Evolutionary conservation across 1,140 invertebrate species (phyloP), one percentile per base, ranked within the genome.

Genomic region (Pachypsylla venusta): DNA sequence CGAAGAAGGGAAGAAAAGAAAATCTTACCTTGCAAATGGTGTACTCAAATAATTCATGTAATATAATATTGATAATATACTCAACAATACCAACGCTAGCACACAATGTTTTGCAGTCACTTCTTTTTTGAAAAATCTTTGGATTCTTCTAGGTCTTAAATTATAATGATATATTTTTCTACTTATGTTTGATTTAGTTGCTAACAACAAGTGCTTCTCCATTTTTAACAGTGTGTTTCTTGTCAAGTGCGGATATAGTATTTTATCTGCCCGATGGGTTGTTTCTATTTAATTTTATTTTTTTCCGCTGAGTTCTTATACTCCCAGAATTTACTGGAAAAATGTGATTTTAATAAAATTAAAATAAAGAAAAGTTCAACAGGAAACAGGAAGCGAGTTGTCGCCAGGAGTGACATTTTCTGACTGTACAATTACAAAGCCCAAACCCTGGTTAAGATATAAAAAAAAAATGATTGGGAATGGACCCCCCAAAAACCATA

Each of bases 81-180:
- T 82, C 62, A 84, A 73, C 64, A 81, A 71, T 62, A 84, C 74
- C 60, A 84, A 73, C 48, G 77, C 80, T 56, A 76, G 75, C 63
- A 84, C 81, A 70, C 82, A 84, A 62, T 82, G 78, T 69, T 81
- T 82, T 62, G 84, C 80, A 64, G 84, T 84, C 63, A 82, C 75
- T 66, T 80, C 77, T 65, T 80, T 80, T 57, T 80, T 73, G 62
- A 81, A 70, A 67, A 77, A 80, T 57, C 81, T n/a, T 54, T 53
- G 42, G 13, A 42, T 10, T n/a, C 42, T 7, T n/a, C 42, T 48
- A 19, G 42, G 42, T 5, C 16, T n/a, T 19, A n/a, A 48, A n/a
- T 22, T 48, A n/a, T 48, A 48, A 22, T 48, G 16, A 22, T 48
- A 22, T 7, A 48, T 19, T n/a, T 48, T 48, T n/a, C 42, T 48